Evolutionary conservation across 2,797 vertebrate species (phyloP), one percentile per base, ranked within the genome.

Genomic region (Stomatorhinus walkeri): DNA sequence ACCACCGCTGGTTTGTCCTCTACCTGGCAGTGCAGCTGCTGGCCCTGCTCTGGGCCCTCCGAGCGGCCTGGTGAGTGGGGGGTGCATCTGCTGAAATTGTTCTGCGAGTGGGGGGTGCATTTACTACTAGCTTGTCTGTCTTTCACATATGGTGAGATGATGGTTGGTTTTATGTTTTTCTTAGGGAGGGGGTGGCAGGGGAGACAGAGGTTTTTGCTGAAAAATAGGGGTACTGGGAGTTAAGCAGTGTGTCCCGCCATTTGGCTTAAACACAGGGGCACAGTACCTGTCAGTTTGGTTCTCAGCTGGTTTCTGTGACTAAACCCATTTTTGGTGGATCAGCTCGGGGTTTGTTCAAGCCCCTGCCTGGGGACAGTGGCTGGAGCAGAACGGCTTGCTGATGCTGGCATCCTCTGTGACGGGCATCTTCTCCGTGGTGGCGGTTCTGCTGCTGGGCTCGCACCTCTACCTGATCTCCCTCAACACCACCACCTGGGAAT

Each of bases 401-500:
- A 93, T 98, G 0, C 12, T 91, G 1, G 96, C 96, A 76, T 95
- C 96, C 59, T 22, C 94, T 1, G 88, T 98, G 91, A 93, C 97
- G 83, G 89, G 92, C 0, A 51, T 97, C 91, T 94, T 97, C 85
- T 94, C 95, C 0, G 68, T 94, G 86, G 94, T 97, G 2, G 96
- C 96, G 8, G 86, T 95, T 87, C 96, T 99, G 54, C 95, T 99
- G 90, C 95, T 99, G 0, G 93, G 95, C 87, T 98, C 96, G 0
- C 98, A 99, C 89, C 95, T 98, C 79, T 99, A 99, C 93, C 96
- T 99, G 92, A 96, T 97, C 81, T 97, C 98, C 0, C 95, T 96
- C 90, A 98, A 99, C 93, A 96, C 96, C 89, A 99, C 98, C 86
- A 99, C 97, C 36, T 99, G 98, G 98, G 98, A 99, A 92, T 99